Percentiles rank a stretch among this genome's conserved stretches.
These are phyloP conservation scores for Drosophila watanabei DNA, from an alignment of 1,140 invertebrate genomes.

Conservation along the genomic window DNA sequence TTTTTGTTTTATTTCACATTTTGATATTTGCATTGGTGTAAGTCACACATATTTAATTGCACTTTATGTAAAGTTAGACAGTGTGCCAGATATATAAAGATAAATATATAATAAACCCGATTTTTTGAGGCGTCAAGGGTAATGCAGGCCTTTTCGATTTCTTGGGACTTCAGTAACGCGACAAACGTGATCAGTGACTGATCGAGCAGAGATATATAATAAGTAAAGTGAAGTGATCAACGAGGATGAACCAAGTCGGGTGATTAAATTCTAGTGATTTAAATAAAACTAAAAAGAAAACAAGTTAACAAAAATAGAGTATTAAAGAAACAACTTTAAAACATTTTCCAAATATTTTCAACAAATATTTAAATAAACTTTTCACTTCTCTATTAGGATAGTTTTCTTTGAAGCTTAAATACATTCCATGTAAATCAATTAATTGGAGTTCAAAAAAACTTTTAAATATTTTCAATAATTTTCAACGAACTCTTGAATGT, in stretches of 20 bases:
- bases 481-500: not conserved
- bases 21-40: slow-evolving; percentile 16
- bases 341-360: not conserved
- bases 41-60: slow-evolving; percentile 66
- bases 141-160: slow-evolving; percentile 5
- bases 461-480: no score
- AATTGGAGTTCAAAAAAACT: no score
- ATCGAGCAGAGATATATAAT: slow-evolving; percentile 5
- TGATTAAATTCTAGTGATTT: not conserved
- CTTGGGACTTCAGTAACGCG: slow-evolving; percentile 18
- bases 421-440: no score
- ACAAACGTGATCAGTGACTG: slow-evolving; percentile 16
- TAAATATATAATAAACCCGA: slow-evolving; percentile 8
- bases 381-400: no score
- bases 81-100: slow-evolving; percentile 5
- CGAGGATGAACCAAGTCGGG: not conserved
- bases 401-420: no score
- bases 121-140: slow-evolving; percentile 15
- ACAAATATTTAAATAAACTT: no score
- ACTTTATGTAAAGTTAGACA: slow-evolving; percentile 55
- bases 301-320: no score
- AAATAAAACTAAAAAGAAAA: no score
- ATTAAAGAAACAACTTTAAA: no score
- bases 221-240: slow-evolving; percentile 3
- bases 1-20: slow-evolving; percentile 11